Conservation (phyloP, 2,113 vertebrate species). For the Eidolon helvum region DNA sequence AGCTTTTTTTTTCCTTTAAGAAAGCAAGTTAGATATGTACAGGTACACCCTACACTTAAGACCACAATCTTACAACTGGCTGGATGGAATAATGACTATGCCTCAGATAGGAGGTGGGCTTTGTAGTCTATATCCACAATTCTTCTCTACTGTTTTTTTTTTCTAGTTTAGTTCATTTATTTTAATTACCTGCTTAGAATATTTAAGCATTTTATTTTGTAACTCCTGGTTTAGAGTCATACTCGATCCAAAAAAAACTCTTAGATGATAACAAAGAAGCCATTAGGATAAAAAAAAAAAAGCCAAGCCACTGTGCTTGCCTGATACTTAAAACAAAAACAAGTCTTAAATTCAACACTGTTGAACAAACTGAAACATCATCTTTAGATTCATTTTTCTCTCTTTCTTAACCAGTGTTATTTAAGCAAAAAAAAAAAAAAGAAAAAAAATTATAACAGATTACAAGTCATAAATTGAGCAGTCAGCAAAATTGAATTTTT, state of each 20-base stretch:
- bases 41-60: background rate
- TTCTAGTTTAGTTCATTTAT: background rate
- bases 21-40: background rate
- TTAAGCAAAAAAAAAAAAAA: background rate
- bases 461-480: constrained; percentile 14
- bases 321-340: constrained; percentile 15
- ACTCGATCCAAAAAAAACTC: background rate
- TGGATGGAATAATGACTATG: background rate
- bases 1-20: background rate
- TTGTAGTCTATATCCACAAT: background rate
- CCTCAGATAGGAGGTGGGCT: background rate
- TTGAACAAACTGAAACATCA: constrained; percentile 2
- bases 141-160: background rate
- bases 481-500: background rate
- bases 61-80: background rate
- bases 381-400: background rate
- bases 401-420: constrained; percentile 1
- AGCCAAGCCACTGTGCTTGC: background rate
- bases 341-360: background rate
- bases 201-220: constrained; percentile 7
- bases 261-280: background rate
- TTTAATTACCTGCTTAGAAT: background rate
- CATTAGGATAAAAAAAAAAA: too few relatives aligned
- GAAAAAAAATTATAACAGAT: background rate
- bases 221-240: background rate